Conservation (phyloP, 2,113 vertebrate species). For the Pachypanchax playfairii region DNA sequence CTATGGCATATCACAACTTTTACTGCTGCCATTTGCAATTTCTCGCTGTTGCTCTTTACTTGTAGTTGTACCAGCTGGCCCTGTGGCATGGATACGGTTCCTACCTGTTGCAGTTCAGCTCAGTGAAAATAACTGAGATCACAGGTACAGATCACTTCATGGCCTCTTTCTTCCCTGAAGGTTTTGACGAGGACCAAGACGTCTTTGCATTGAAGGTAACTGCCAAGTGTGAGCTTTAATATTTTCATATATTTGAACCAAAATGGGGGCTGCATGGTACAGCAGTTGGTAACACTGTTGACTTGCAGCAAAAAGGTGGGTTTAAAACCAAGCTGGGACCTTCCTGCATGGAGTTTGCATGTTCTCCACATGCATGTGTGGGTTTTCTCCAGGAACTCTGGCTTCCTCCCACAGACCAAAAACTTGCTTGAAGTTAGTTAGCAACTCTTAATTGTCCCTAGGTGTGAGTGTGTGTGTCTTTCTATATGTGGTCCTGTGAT, state of each 20-base stretch:
- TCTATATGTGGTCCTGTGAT: too few relatives aligned
- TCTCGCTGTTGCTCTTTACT: neutral
- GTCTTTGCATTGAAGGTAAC: constrained; percentile 79
- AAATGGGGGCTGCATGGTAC: too few relatives aligned
- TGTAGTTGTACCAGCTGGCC: constrained; percentile 88
- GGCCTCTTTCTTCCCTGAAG: constrained; percentile 85
- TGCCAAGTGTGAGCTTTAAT: neutral
- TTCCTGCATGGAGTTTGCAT: too few relatives aligned
- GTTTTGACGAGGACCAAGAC: constrained; percentile 80
- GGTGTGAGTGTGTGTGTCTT: too few relatives aligned
- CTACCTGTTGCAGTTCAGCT: constrained; percentile 81
- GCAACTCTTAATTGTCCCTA: too few relatives aligned
- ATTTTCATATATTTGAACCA: neutral
- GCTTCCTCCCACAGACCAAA: too few relatives aligned
- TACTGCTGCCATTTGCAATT: neutral
- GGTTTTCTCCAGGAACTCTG: too few relatives aligned
- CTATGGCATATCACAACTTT: neutral
- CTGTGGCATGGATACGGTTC: constrained; percentile 87
- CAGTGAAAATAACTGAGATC: constrained; percentile 73
- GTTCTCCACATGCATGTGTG: too few relatives aligned
- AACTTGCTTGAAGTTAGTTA: too few relatives aligned
- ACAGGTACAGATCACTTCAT: constrained; percentile 82
- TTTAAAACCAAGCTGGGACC: too few relatives aligned
- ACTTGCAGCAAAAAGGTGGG: too few relatives aligned
- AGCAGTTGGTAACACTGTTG: too few relatives aligned